These are phyloP conservation scores for Drosophila parthenogenetica DNA, from an alignment of 2,888 invertebrate genomes.

Conservation along the genomic window DNA sequence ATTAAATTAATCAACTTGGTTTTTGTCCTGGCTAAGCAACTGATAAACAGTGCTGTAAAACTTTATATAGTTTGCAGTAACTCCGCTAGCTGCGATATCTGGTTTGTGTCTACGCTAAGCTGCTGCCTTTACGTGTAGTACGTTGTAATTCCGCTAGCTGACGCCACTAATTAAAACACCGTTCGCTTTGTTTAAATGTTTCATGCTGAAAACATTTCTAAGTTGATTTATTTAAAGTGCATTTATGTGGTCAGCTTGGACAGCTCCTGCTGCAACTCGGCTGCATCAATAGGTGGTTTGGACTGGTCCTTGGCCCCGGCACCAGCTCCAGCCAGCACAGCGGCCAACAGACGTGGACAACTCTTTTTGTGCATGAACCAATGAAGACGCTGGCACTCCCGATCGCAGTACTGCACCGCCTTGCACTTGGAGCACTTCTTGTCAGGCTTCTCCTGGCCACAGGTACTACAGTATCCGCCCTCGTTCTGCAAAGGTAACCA, in stretches of 20 bases:
- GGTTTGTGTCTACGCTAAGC: background rate
- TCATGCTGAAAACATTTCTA: slow-evolving; percentile 2
- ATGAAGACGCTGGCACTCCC: slow-evolving; percentile 96
- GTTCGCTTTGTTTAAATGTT: background rate
- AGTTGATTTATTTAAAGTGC: slow-evolving; percentile 41
- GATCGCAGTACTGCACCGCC: slow-evolving; percentile 96
- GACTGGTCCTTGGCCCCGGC: slow-evolving; percentile 50
- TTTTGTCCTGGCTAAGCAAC: background rate
- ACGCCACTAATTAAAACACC: slow-evolving; percentile 2
- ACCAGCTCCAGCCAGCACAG: slow-evolving; percentile 66
- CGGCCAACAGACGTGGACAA: slow-evolving; percentile 89
- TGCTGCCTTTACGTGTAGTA: background rate
- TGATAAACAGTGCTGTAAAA: too few species aligned
- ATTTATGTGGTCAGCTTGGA: slow-evolving; percentile 70
- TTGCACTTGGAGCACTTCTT: slow-evolving; percentile 98
- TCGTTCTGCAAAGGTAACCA: slow-evolving; percentile 84
- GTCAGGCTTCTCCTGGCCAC: slow-evolving; percentile 94
- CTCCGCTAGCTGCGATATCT: too few species aligned
- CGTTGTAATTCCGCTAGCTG: background rate
- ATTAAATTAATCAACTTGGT: background rate
- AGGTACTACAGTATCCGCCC: slow-evolving; percentile 91
- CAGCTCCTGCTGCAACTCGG: slow-evolving; percentile 75
- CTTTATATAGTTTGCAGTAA: too few species aligned
- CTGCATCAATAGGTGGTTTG: slow-evolving; percentile 71
- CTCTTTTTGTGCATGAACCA: slow-evolving; percentile 96